phyloP scores from a whole-genome alignment of 1,140 invertebrate species.

The Diploscapter pachys region DNA sequence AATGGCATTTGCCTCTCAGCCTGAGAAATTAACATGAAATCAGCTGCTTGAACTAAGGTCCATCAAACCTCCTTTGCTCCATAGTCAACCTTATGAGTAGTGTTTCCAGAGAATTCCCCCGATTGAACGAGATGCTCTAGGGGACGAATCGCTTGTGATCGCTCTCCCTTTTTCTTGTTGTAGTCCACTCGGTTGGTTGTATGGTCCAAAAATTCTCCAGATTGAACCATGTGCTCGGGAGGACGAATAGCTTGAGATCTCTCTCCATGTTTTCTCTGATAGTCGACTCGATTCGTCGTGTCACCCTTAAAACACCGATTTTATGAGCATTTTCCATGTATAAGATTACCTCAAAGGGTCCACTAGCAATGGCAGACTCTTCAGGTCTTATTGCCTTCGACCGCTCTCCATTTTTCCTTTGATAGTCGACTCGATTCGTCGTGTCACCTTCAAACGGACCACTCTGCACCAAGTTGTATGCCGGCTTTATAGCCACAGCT shows the following conservation, averaged over 20 bases:
- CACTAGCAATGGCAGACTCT: no score
- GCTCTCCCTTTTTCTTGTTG: conserved; percentile 21
- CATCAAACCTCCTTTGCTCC: conserved; percentile 10
- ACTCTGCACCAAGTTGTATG: no score
- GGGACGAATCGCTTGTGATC: not conserved
- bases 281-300: no score
- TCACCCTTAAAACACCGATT: not conserved
- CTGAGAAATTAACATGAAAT: conserved; percentile 3
- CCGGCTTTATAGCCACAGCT: not conserved
- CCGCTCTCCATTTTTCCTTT: no score
- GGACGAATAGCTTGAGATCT: not conserved
- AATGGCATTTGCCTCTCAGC: conserved; percentile 10
- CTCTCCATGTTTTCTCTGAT: not conserved
- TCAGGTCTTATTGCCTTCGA: no score
- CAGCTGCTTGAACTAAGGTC: not conserved
- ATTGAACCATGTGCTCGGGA: not conserved
- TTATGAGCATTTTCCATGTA: not conserved
- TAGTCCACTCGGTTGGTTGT: conserved; percentile 18
- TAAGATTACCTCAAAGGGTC: no score
- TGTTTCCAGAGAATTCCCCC: conserved; percentile 21
- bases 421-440: no score
- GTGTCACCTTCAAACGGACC: no score
- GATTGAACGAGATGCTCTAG: conserved; percentile 5
- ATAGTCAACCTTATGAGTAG: conserved; percentile 17
- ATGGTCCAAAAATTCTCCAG: conserved; percentile 2